phyloP scores from a whole-genome alignment of 2,113 vertebrate species.

The Perognathus longimembris region DNA sequence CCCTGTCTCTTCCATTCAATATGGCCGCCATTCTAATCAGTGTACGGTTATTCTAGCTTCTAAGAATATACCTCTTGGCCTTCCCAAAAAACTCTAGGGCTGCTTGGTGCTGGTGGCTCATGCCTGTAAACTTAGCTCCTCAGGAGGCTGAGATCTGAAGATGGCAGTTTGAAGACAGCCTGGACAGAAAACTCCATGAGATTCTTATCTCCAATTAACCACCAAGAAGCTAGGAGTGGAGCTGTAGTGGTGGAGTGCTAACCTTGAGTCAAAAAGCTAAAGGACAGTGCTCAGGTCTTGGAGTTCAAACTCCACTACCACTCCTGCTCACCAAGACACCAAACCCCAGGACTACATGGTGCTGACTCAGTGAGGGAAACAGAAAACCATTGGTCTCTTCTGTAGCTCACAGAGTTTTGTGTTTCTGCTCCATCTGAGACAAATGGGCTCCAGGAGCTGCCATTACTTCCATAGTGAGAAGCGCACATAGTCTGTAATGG shows the following conservation, averaged over 20 bases:
- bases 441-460: not conserved
- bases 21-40: not conserved
- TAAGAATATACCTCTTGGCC: constrained; percentile 5
- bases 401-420: not conserved
- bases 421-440: not conserved
- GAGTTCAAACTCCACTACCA: too few relatives aligned
- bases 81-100: not conserved
- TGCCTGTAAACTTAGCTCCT: too few relatives aligned
- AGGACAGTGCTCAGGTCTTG: too few relatives aligned
- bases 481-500: not conserved
- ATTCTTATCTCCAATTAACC: too few relatives aligned
- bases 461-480: not conserved
- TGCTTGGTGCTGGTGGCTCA: too few relatives aligned
- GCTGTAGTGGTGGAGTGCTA: too few relatives aligned
- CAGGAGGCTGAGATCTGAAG: too few relatives aligned
- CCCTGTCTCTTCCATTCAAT: not conserved
- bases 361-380: not conserved
- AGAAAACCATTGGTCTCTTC: not conserved
- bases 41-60: not conserved
- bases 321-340: not conserved
- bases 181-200: too few relatives aligned
- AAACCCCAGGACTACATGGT: not conserved
- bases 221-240: too few relatives aligned
- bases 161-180: too few relatives aligned
- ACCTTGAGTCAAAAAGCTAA: too few relatives aligned